phyloP scores from a whole-genome alignment of 2,113 vertebrate species.

The Sprattus sprattus region DNA sequence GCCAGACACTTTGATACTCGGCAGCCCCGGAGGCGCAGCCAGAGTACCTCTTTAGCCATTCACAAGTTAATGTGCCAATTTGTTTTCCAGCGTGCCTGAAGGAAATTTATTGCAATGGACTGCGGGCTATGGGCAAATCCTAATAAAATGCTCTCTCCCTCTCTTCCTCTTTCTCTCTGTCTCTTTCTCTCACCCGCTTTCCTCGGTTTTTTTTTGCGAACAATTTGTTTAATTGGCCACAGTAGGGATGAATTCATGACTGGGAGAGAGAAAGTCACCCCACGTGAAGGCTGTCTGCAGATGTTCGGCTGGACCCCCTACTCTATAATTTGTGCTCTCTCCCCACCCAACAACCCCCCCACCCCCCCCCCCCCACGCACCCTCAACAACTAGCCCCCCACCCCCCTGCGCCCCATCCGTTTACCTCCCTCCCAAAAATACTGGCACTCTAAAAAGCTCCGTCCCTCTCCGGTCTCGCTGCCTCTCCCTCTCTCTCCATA shows the following conservation, averaged over 20 bases:
- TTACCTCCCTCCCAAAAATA: not conserved
- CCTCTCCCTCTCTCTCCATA: not conserved
- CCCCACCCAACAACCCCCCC: not conserved
- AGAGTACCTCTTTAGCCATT: slow-evolving; percentile 74
- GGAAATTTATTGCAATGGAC: slow-evolving; percentile 85
- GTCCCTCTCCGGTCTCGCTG: not conserved
- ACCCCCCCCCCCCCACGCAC: not conserved
- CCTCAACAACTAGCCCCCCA: not conserved
- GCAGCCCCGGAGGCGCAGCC: slow-evolving; percentile 75
- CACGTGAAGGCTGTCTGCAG: slow-evolving; percentile 68
- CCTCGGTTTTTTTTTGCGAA: slow-evolving; percentile 71
- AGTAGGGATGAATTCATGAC: slow-evolving; percentile 75
- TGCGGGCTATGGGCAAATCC: slow-evolving; percentile 82
- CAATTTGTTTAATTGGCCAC: slow-evolving; percentile 95
- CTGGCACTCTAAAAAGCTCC: not conserved
- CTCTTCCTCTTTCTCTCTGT: not conserved
- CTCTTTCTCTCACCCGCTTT: slow-evolving; percentile 50
- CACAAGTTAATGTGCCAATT: slow-evolving; percentile 81
- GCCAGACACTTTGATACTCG: slow-evolving; percentile 78
- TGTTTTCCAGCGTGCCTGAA: slow-evolving; percentile 76
- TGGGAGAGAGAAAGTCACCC: slow-evolving; percentile 54
- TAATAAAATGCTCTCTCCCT: slow-evolving; percentile 85
- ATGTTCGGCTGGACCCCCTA: slow-evolving; percentile 63
- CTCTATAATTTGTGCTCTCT: slow-evolving; percentile 41
- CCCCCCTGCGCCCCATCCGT: not conserved